These are phyloP conservation scores for Cecidostiba fungosa DNA, from an alignment of 2,888 invertebrate species.

Conservation along the genomic window DNA sequence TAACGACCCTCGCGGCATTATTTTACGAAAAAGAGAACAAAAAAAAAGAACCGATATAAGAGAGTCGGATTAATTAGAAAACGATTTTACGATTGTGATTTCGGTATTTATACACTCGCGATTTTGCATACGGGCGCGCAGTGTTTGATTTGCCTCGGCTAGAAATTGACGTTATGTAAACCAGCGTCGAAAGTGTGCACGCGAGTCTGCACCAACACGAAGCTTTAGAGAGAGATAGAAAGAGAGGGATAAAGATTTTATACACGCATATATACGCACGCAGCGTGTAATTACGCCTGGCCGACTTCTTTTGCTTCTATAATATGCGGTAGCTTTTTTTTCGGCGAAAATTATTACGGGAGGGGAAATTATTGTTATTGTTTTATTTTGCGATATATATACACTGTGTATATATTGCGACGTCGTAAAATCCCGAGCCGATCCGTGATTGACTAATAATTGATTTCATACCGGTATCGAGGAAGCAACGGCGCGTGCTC, in stretches of 20 bases:
- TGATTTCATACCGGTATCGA: neutral
- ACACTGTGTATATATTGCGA: neutral
- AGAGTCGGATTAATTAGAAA: constrained; percentile 35
- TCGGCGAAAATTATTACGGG: neutral
- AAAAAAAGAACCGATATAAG: neutral
- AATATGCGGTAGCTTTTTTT: neutral
- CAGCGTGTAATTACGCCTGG: constrained; percentile 37
- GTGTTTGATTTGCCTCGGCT: constrained; percentile 35
- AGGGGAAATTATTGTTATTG: neutral
- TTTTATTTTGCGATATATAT: neutral
- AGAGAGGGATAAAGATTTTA: constrained; percentile 34
- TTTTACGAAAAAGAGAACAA: neutral
- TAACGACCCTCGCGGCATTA: neutral
- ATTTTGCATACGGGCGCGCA: constrained; percentile 31
- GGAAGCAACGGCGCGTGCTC: neutral
- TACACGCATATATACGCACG: constrained; percentile 19
- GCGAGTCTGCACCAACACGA: neutral
- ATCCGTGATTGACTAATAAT: constrained; percentile 34
- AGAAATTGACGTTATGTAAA: constrained; percentile 58
- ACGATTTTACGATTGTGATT: constrained; percentile 54
- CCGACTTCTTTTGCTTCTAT: neutral
- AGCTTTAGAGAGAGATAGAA: neutral
- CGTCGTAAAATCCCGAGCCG: neutral
- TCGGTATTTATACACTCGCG: constrained; percentile 24
- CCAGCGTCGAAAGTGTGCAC: constrained; percentile 44